Evolutionary conservation across 2,888 invertebrate genomes (phyloP).

Genomic region (Ernsta delagoae): DNA sequence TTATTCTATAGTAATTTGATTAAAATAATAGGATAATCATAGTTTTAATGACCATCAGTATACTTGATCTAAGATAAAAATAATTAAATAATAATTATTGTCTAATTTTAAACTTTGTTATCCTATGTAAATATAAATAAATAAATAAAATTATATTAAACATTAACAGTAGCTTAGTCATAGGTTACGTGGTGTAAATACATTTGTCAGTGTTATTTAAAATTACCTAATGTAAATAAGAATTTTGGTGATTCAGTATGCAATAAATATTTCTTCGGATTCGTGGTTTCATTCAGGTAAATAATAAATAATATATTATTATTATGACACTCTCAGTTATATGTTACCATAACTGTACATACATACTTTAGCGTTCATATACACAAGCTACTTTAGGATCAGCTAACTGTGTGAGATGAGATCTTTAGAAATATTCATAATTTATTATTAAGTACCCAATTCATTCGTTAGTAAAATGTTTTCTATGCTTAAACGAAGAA

Average conservation of each 20-base stretch:
- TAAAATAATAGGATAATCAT: conserved; percentile 21
- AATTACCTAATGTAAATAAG: conserved; percentile 73
- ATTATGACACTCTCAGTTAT: too few species aligned
- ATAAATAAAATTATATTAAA: conserved; percentile 37
- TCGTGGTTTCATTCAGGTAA: conserved; percentile 42
- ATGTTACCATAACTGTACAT: too few species aligned
- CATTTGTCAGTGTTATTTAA: conserved; percentile 75
- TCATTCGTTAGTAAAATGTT: too few species aligned
- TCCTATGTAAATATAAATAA: conserved; percentile 67
- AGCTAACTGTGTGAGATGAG: too few species aligned
- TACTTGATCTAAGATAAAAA: conserved; percentile 48
- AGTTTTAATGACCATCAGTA: conserved; percentile 44
- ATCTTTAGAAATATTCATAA: too few species aligned
- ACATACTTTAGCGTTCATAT: too few species aligned
- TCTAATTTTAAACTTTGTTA: conserved; percentile 61
- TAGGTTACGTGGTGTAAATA: conserved; percentile 74
- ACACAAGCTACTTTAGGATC: too few species aligned
- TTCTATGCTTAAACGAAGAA: too few species aligned
- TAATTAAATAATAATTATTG: conserved; percentile 44
- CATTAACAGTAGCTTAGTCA: conserved; percentile 53
- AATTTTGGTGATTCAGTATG: conserved; percentile 80
- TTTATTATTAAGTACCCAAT: too few species aligned
- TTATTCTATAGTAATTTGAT: conserved; percentile 3
- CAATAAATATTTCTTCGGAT: conserved; percentile 81
- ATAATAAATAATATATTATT: too few species aligned